A percentile compares a stretch with the other conserved stretches of the same genome.
phyloP scores from a whole-genome alignment of 2,797 vertebrate species.

The Mus minutoides region DNA sequence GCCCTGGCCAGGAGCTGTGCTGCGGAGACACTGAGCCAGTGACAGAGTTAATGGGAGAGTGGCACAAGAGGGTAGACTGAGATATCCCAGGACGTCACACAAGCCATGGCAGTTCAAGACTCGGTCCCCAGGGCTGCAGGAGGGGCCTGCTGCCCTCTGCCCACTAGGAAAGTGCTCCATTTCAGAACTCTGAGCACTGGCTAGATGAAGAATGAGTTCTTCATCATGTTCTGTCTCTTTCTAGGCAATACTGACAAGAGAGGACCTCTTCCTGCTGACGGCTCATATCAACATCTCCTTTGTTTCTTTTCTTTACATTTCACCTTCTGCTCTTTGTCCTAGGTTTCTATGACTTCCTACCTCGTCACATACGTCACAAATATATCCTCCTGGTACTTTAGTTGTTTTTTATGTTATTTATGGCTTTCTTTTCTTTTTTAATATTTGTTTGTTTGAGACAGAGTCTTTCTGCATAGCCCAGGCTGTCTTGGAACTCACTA shows the following conservation, averaged over 20 bases:
- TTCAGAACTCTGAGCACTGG: neutral
- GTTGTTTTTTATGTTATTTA: neutral
- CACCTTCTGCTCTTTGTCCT: neutral
- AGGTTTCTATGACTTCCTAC: neutral
- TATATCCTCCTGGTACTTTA: neutral
- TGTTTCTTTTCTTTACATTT: neutral
- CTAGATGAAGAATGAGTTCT: fast-evolving
- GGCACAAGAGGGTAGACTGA: neutral
- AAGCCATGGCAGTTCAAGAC: neutral
- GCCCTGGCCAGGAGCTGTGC: neutral
- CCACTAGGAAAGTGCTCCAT: neutral
- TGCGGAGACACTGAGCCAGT: fast-evolving
- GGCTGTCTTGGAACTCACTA: neutral
- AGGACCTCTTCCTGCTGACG: too few relatives aligned
- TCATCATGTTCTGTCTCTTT: fast-evolving
- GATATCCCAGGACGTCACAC: neutral
- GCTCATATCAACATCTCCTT: neutral
- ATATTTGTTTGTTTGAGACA: neutral
- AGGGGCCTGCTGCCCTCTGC: neutral
- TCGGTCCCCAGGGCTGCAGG: neutral
- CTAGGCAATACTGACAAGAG: neutral
- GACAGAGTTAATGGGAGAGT: fast-evolving
- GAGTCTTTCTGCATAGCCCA: neutral
- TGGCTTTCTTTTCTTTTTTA: neutral
- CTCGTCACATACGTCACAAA: fast-evolving